These are phyloP conservation scores for Pteronura brasiliensis DNA, from an alignment of 2,113 vertebrate species.

Conservation along the genomic window DNA sequence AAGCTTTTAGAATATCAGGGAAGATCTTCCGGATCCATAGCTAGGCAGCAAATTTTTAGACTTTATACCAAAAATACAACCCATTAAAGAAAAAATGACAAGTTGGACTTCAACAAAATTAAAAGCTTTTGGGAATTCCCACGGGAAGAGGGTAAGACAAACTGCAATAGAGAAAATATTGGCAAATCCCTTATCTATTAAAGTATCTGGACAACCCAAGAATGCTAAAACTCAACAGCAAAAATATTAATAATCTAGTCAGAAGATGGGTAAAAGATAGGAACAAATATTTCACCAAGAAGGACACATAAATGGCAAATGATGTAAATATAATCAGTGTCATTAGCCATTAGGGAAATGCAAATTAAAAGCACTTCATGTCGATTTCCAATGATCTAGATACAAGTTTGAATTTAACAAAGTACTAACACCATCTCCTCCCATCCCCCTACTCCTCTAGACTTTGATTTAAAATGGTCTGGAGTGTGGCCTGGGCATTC, in stretches of 20 bases:
- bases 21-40: background rate
- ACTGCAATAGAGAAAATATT: background rate
- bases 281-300: background rate
- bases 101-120: background rate
- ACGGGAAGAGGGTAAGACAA: background rate
- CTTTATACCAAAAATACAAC: background rate
- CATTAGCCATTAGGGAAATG: background rate
- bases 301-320: background rate
- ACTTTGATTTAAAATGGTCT: background rate
- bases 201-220: background rate
- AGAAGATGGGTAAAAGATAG: background rate
- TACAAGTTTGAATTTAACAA: background rate
- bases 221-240: background rate
- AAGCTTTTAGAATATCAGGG: background rate
- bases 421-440: background rate
- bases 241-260: constrained; percentile 1
- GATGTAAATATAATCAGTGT: background rate
- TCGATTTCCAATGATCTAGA: background rate
- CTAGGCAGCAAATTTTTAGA: background rate
- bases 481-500: background rate
- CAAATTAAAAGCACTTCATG: background rate
- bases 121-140: background rate
- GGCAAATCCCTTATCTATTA: background rate
- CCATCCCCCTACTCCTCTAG: background rate
- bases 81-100: background rate